A percentile compares a stretch with the other conserved stretches of the same genome.
phyloP scores from a whole-genome alignment of 2,113 vertebrate genomes.

The Podiceps cristatus region DNA sequence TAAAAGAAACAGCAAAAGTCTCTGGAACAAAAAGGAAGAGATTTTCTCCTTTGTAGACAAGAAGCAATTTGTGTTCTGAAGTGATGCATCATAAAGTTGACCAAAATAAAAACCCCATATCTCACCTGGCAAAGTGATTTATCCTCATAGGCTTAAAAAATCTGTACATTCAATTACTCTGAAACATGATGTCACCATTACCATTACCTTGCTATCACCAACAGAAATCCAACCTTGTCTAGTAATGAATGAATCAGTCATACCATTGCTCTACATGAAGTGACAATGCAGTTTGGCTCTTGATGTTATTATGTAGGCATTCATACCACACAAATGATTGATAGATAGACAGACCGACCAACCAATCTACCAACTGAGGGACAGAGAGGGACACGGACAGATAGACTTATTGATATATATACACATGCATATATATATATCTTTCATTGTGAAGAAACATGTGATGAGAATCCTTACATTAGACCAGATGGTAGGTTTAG shows the following conservation, averaged over 20 bases:
- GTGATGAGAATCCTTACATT: not conserved
- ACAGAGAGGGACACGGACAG: not conserved
- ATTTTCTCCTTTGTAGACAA: not conserved
- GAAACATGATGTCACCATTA: not conserved
- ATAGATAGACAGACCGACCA: rapidly evolving
- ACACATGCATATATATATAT: not conserved
- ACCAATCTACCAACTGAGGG: too few relatives aligned
- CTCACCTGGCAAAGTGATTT: not conserved
- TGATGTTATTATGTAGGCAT: not conserved
- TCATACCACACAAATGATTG: not conserved
- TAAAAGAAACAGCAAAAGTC: not conserved
- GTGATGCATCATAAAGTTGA: not conserved
- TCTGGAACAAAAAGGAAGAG: not conserved
- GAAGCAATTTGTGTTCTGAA: not conserved
- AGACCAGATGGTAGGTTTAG: not conserved
- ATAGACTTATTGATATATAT: not conserved
- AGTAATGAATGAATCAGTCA: not conserved
- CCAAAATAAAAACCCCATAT: not conserved
- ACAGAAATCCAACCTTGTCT: not conserved
- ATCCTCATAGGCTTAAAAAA: not conserved
- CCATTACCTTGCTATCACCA: not conserved
- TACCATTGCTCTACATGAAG: not conserved
- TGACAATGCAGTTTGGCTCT: not conserved
- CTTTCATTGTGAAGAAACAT: not conserved
- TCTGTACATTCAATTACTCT: not conserved